These are phyloP conservation scores for Indicator maculatus DNA, from an alignment of 2,113 vertebrate genomes.

Conservation along the genomic window DNA sequence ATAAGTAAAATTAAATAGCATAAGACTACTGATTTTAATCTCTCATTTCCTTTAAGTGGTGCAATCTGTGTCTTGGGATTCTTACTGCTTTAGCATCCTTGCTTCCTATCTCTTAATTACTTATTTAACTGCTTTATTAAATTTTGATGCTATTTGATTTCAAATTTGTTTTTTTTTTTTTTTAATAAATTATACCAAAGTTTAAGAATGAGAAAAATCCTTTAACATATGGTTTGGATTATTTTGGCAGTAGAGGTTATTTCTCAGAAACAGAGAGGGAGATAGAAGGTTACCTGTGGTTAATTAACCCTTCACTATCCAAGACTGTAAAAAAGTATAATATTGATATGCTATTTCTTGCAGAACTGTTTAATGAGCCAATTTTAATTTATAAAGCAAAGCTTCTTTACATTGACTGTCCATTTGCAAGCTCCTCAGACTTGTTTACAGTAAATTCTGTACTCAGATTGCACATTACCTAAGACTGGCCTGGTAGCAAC, in stretches of 20 bases:
- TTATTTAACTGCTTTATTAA: not conserved
- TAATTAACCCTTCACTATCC: not conserved
- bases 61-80: not conserved
- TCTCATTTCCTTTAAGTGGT: not conserved
- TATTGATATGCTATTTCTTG: not conserved
- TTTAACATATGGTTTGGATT: not conserved
- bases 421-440: not conserved
- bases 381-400: not conserved
- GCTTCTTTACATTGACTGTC: not conserved
- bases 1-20: not conserved
- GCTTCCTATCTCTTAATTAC: not conserved
- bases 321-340: not conserved
- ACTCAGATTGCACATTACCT: not conserved
- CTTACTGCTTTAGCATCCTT: not conserved
- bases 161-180: not conserved
- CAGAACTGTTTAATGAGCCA: not conserved
- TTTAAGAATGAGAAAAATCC: not conserved
- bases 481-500: not conserved
- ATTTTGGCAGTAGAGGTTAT: not conserved
- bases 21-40: not conserved
- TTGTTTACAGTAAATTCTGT: not conserved
- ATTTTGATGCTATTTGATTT: not conserved
- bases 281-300: not conserved
- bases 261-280: not conserved
- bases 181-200: not conserved